Percentiles rank a stretch among this genome's conserved stretches.
Evolutionary conservation across 1,140 invertebrate species (phyloP).

Genomic region (Monomorium pharaonis): DNA sequence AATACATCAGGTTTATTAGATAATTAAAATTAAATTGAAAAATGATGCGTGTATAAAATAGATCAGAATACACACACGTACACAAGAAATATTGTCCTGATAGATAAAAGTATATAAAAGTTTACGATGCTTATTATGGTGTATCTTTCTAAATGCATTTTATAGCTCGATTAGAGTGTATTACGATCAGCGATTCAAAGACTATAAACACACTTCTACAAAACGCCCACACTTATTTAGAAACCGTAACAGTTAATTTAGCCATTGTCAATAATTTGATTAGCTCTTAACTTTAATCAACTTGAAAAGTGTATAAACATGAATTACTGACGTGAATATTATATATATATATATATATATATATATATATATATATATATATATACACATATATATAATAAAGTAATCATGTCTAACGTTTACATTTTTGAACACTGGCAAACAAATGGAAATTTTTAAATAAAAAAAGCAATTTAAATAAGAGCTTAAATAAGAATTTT

Average conservation of each 20-base stretch:
- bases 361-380: too few species aligned
- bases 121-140: slow-evolving; percentile 33
- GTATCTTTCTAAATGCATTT: slow-evolving; percentile 4
- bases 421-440: neutral
- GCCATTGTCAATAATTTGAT: neutral
- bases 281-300: neutral
- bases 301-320: neutral
- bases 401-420: neutral
- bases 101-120: slow-evolving; percentile 4
- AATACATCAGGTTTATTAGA: neutral
- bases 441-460: neutral
- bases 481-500: neutral
- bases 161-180: slow-evolving; percentile 13
- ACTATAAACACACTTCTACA: neutral
- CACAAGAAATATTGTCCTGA: neutral
- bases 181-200: slow-evolving; percentile 16
- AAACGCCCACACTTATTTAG: neutral
- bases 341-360: too few species aligned
- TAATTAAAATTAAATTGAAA: slow-evolving; percentile 14
- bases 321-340: neutral
- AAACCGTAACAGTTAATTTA: neutral
- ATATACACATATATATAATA: too few species aligned
- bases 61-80: neutral
- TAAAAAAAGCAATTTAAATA: neutral
- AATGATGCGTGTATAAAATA: neutral